Evolutionary conservation across 2,888 invertebrate genomes (phyloP).

Genomic region (Hermaeophaga mercurialis): DNA sequence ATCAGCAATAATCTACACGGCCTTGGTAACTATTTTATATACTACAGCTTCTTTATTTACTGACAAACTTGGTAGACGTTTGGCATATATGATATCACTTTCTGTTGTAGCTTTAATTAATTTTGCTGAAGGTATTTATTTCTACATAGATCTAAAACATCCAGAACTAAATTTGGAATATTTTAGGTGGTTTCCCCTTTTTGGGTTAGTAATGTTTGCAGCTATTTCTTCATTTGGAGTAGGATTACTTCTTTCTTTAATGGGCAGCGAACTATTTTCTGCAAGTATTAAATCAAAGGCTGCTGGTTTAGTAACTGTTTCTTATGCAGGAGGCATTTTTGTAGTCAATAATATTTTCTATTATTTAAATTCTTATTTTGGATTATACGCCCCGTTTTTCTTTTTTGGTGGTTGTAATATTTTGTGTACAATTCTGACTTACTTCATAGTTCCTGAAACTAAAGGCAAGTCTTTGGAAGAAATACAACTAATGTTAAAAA

Average conservation of each 20-base stretch:
- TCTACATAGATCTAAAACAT: constrained; percentile 39
- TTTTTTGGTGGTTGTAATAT: constrained; percentile 45
- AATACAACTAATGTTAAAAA: constrained; percentile 50
- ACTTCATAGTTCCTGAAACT: constrained; percentile 51
- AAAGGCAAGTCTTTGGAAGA: constrained; percentile 52
- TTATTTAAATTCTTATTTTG: constrained; percentile 42
- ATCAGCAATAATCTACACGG: constrained; percentile 43
- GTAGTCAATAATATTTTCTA: constrained; percentile 47
- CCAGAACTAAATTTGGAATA: constrained; percentile 36
- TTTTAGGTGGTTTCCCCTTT: constrained; percentile 47
- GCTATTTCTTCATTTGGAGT: constrained; percentile 42
- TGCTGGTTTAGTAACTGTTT: constrained; percentile 42
- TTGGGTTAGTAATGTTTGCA: constrained; percentile 45
- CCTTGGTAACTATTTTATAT: constrained; percentile 28
- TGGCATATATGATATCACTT: constrained; percentile 40
- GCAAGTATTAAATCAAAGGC: constrained; percentile 50
- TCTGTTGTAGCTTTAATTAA: constrained; percentile 36
- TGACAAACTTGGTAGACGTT: constrained; percentile 42
- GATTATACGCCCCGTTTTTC: constrained; percentile 47
- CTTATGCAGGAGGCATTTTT: constrained; percentile 40
- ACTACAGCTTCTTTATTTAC: constrained; percentile 37
- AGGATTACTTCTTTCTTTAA: constrained; percentile 46
- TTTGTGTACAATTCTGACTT: constrained; percentile 41
- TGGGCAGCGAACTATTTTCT: constrained; percentile 48
- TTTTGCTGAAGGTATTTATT: constrained; percentile 36